Evolutionary conservation across 2,888 invertebrate species (phyloP).

Genomic region (Watsonalla binaria): DNA sequence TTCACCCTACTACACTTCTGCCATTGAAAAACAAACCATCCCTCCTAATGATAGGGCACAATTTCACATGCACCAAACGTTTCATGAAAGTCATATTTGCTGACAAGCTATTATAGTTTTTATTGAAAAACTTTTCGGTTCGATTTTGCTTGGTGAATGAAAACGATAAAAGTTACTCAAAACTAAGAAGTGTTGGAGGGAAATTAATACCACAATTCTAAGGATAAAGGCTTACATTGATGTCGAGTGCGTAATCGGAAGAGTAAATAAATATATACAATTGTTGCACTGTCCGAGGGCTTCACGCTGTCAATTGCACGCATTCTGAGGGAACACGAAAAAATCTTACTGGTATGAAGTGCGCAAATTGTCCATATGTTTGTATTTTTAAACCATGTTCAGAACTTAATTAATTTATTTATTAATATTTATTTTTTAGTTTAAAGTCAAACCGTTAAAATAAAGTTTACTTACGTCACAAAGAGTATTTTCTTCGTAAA

Average conservation of each 20-base stretch:
- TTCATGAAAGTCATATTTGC: conserved; percentile 20
- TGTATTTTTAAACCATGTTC: no score
- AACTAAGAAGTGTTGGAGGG: conserved; percentile 74
- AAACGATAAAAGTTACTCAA: conserved; percentile 45
- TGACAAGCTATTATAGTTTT: conserved; percentile 29
- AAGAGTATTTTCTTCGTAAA: no score
- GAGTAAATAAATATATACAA: conserved; percentile 64
- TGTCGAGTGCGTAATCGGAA: conserved; percentile 69
- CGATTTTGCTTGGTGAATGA: conserved; percentile 18
- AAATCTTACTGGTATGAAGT: no score
- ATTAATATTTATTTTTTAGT: no score
- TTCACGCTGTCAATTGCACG: conserved; percentile 59
- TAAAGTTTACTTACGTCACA: no score
- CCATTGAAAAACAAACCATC: conserved; percentile 25
- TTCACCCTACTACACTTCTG: conserved; percentile 42
- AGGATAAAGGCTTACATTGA: conserved; percentile 73
- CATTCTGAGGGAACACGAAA: conserved; percentile 11
- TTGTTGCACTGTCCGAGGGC: conserved; percentile 42
- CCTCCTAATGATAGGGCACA: neutral
- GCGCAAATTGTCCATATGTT: no score
- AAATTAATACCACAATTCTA: conserved; percentile 77
- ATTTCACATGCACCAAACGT: conserved; percentile 7
- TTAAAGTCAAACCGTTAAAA: no score
- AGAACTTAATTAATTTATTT: no score
- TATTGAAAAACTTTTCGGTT: conserved; percentile 22